Conservation (phyloP, 35 echinoderm and acorn worm genomes). For the Patiria miniata region DNA sequence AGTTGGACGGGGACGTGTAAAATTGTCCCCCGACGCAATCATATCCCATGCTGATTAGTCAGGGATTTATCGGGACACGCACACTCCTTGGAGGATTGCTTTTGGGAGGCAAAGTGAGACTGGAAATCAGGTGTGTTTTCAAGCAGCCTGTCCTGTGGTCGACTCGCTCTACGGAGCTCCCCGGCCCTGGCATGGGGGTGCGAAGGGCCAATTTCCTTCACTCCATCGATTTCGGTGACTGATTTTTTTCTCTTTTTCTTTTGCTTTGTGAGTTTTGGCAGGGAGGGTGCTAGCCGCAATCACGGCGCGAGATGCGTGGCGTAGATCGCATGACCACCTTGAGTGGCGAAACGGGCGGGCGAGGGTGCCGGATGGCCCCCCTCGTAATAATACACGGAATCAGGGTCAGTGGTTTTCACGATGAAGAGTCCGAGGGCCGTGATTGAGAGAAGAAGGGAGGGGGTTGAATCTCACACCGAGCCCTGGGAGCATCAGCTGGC, state of each 20-base stretch:
- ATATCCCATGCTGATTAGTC: background rate
- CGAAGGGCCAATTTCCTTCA: slow-evolving; percentile 8
- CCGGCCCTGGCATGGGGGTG: background rate
- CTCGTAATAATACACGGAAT: too few relatives aligned
- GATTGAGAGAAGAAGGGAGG: background rate
- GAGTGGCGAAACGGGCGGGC: background rate
- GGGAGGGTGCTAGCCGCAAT: slow-evolving; percentile 20
- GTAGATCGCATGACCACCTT: slow-evolving; percentile 24
- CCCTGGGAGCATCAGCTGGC: slow-evolving; percentile 24
- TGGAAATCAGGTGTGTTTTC: too few relatives aligned
- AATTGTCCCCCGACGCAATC: background rate
- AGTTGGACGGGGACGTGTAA: background rate
- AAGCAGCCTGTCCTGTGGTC: background rate
- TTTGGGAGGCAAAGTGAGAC: background rate
- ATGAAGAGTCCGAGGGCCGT: background rate
- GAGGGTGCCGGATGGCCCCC: background rate
- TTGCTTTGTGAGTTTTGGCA: slow-evolving; percentile 20
- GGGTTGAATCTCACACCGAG: slow-evolving; percentile 11
- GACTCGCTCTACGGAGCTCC: background rate
- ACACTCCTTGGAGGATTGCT: background rate
- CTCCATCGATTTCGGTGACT: slow-evolving; percentile 19
- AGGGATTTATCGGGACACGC: background rate
- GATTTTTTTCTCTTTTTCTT: too few relatives aligned
- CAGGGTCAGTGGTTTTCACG: too few relatives aligned
- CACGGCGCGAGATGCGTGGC: slow-evolving; percentile 9